These are phyloP conservation scores for Gorsachius magnificus DNA, from an alignment of 2,797 vertebrate genomes.

Conservation along the genomic window DNA sequence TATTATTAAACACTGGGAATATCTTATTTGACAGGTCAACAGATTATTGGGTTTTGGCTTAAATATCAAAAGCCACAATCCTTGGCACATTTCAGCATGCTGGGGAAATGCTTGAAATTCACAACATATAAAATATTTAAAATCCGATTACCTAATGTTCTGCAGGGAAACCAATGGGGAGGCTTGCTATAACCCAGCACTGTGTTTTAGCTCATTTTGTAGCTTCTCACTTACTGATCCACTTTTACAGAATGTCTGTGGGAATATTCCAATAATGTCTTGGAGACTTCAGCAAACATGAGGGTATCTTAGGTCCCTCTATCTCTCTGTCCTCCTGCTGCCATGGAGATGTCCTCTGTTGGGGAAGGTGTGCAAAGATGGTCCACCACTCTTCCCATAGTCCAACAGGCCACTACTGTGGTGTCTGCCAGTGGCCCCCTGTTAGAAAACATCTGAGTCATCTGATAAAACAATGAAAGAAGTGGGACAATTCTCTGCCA, in stretches of 20 bases:
- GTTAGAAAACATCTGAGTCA: background rate
- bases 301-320: background rate
- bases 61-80: slow-evolving; percentile 32
- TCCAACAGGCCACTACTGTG: background rate
- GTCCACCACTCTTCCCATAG: background rate
- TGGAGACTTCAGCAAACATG: background rate
- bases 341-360: background rate
- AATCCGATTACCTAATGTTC: slow-evolving; percentile 36
- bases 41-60: slow-evolving; percentile 36
- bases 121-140: slow-evolving; percentile 58
- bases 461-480: background rate
- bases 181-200: background rate
- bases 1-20: slow-evolving; percentile 32
- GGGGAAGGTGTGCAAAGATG: background rate
- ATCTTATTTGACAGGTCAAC: slow-evolving; percentile 57
- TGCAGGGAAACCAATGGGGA: background rate
- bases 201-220: background rate
- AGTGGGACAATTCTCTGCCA: background rate
- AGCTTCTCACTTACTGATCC: background rate
- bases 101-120: slow-evolving; percentile 43
- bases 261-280: background rate
- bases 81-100: background rate
- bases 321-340: background rate
- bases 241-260: background rate
- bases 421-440: background rate